These are phyloP conservation scores for Chionoecetes opilio DNA, from an alignment of 1,140 invertebrate genomes.

Conservation along the genomic window DNA sequence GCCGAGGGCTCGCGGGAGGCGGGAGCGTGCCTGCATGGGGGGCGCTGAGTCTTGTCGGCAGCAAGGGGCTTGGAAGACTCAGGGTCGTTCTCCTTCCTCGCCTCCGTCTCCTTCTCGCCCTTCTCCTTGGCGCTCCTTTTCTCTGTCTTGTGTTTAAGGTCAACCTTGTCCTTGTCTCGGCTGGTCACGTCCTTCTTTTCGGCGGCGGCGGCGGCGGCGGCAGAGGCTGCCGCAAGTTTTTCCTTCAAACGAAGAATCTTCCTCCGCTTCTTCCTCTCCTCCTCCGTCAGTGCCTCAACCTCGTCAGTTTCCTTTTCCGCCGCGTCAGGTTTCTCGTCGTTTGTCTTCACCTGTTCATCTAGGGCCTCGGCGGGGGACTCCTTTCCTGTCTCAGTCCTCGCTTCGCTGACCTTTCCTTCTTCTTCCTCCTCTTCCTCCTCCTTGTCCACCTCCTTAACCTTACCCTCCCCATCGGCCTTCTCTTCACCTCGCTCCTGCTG, in stretches of 20 bases:
- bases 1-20: no score
- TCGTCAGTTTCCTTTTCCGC: constrained; percentile 40
- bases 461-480: constrained; percentile 22
- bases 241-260: constrained; percentile 63
- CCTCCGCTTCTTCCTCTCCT: constrained; percentile 45
- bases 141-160: neutral
- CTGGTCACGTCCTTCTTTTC: no score
- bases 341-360: constrained; percentile 1
- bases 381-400: constrained; percentile 37
- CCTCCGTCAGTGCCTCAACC: constrained; percentile 22
- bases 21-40: no score
- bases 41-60: no score
- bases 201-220: constrained; percentile 46
- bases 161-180: constrained; percentile 40
- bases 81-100: neutral
- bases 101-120: constrained; percentile 55
- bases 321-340: constrained; percentile 60
- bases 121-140: constrained; percentile 4
- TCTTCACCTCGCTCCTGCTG: constrained; percentile 67
- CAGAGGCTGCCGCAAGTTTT: constrained; percentile 43
- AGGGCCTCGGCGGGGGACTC: neutral
- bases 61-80: no score
- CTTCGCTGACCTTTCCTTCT: constrained; percentile 29
- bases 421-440: constrained; percentile 48
- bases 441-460: neutral